These are phyloP conservation scores for Thoracochromis brauschi DNA, from an alignment of 2,113 vertebrate species.

Conservation along the genomic window DNA sequence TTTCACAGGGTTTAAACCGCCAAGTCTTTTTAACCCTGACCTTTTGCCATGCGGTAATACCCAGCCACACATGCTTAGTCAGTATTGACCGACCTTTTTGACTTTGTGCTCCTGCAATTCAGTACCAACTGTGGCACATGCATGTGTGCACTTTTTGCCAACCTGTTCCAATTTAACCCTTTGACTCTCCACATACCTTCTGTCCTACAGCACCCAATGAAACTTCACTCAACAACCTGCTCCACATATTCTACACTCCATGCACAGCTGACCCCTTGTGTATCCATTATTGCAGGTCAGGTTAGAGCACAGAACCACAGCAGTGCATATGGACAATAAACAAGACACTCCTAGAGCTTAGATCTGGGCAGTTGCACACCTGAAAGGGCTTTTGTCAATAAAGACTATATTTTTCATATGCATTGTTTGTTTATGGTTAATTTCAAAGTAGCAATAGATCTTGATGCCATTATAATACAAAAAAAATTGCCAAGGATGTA, in stretches of 20 bases:
- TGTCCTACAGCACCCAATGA: background rate
- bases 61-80: background rate
- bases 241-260: constrained; percentile 36
- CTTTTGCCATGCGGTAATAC: background rate
- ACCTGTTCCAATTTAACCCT: constrained; percentile 54
- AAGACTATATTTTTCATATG: background rate
- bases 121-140: background rate
- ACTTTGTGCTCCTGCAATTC: constrained; percentile 3
- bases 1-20: constrained; percentile 26
- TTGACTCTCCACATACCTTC: constrained; percentile 49
- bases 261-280: constrained; percentile 37
- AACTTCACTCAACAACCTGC: constrained; percentile 32
- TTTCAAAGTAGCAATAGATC: background rate
- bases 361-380: constrained; percentile 2
- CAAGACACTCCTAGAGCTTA: background rate
- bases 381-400: background rate
- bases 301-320: background rate
- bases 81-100: background rate
- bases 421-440: constrained; percentile 1
- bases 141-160: constrained; percentile 10
- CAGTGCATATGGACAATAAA: background rate
- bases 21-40: constrained; percentile 27
- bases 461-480: background rate
- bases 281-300: constrained; percentile 24
- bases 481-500: background rate